Conservation (phyloP, 2,113 vertebrate genomes). For the Macrotus californicus region DNA sequence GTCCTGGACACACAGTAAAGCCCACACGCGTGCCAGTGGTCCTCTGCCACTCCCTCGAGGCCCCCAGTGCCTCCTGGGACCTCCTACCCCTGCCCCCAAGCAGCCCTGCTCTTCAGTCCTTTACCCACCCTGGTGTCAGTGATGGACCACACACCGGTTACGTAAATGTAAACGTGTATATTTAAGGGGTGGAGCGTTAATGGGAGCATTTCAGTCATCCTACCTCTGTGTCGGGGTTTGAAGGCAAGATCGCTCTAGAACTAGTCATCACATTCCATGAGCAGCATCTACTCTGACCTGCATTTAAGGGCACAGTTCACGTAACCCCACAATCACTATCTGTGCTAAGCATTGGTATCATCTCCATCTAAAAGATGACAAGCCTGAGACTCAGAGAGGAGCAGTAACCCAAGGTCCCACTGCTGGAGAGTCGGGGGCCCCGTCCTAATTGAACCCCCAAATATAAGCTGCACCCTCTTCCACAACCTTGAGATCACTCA, state of each 20-base stretch:
- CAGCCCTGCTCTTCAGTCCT: not conserved
- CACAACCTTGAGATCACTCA: not conserved
- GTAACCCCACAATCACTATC: not conserved
- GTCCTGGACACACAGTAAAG: not conserved
- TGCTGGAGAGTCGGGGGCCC: too few relatives aligned
- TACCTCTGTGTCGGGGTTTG: not conserved
- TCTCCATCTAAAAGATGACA: not conserved
- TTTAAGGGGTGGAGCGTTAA: not conserved
- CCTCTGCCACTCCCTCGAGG: not conserved
- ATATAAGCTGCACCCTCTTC: not conserved
- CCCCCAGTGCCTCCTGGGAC: not conserved
- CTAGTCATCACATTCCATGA: not conserved
- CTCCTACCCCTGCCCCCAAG: not conserved
- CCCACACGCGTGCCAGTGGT: accelerated
- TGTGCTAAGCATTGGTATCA: not conserved
- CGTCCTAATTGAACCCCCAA: not conserved
- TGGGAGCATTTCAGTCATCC: not conserved
- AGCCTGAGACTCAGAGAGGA: not conserved
- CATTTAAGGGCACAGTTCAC: too few relatives aligned
- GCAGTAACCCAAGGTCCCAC: not conserved
- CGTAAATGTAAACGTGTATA: too few relatives aligned
- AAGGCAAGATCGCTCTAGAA: not conserved
- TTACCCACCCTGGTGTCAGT: not conserved
- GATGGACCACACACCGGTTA: not conserved
- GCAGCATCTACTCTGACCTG: not conserved